These are phyloP conservation scores for Lepidocolaptes lacrymiger DNA, from an alignment of 2,797 vertebrate genomes.

Conservation along the genomic window DNA sequence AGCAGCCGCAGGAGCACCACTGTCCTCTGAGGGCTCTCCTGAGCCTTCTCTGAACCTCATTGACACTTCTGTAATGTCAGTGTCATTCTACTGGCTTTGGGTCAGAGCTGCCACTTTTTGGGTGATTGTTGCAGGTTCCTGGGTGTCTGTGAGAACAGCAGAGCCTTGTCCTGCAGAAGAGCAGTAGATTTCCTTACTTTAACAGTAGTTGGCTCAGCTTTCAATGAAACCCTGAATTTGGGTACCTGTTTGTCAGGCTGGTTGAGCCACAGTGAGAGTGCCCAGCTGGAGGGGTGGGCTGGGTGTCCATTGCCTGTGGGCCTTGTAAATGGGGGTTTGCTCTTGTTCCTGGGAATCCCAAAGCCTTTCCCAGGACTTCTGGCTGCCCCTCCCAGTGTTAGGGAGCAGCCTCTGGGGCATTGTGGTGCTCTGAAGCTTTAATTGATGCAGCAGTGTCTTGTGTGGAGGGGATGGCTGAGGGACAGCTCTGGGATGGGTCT, in stretches of 20 bases:
- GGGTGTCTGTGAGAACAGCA: neutral
- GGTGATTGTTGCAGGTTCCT: neutral
- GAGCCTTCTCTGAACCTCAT: neutral
- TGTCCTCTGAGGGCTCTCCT: accelerated
- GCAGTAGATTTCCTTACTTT: neutral
- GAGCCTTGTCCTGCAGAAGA: neutral
- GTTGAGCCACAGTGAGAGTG: neutral
- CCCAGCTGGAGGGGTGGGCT: neutral
- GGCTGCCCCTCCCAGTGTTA: neutral
- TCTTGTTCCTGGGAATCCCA: neutral
- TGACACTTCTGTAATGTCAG: neutral
- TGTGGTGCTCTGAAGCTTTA: neutral
- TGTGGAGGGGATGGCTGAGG: neutral
- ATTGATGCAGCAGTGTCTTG: accelerated
- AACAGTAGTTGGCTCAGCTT: neutral
- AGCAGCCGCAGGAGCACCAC: neutral
- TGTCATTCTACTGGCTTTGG: neutral
- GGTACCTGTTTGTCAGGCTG: neutral
- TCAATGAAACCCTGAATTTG: neutral
- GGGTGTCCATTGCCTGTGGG: neutral
- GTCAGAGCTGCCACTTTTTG: neutral
- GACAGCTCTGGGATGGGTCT: neutral
- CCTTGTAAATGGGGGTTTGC: neutral
- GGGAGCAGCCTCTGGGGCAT: neutral
- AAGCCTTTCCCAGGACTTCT: neutral